phyloP scores from a whole-genome alignment of 1,140 invertebrate species.

The Scylla paramamosain region DNA sequence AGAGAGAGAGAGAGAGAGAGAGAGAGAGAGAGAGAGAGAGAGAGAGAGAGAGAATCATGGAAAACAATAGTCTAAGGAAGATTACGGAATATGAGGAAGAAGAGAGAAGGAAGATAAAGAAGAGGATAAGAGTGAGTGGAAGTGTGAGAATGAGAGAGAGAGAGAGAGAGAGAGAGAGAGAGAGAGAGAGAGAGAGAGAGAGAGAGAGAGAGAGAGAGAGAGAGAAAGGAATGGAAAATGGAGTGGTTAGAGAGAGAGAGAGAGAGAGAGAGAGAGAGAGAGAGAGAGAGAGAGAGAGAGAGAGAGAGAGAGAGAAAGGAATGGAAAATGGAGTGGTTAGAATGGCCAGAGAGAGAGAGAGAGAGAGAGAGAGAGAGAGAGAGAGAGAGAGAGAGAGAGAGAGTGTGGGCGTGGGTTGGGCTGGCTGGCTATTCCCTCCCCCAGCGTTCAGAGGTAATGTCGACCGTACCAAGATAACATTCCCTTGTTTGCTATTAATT shows the following conservation, averaged over 20 bases:
- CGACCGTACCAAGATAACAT: too few species aligned
- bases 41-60: neutral
- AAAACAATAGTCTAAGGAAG: neutral
- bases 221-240: neutral
- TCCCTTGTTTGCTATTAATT: neutral
- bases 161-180: neutral
- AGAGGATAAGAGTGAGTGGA: neutral
- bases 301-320: neutral
- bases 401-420: neutral
- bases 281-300: neutral
- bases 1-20: conserved; percentile 30
- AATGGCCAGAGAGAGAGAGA: neutral
- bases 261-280: neutral
- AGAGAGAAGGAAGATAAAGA: neutral
- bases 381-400: neutral
- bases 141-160: too few species aligned
- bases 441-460: neutral
- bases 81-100: neutral
- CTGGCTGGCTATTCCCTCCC: neutral
- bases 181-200: neutral
- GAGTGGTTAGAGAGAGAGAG: neutral
- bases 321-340: neutral
- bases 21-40: conserved; percentile 23
- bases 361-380: conserved; percentile 8
- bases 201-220: neutral